These are phyloP conservation scores for Diaprepes abbreviatus DNA, from an alignment of 2,888 invertebrate genomes.

Conservation along the genomic window DNA sequence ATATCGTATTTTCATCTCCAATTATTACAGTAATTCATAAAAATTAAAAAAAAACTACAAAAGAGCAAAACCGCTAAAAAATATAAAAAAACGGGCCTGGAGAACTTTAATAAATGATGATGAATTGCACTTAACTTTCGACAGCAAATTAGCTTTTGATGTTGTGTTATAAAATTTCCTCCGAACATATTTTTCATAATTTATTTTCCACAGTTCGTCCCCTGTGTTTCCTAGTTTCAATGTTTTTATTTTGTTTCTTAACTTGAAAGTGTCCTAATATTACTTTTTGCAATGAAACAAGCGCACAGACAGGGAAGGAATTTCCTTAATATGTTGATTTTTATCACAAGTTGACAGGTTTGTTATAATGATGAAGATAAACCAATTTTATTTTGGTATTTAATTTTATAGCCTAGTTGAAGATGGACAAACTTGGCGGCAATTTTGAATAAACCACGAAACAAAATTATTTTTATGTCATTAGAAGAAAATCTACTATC, in stretches of 20 bases:
- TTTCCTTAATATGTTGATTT: no score
- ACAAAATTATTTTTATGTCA: no score
- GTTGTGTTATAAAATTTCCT: constrained; percentile 44
- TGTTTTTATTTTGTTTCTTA: constrained; percentile 4
- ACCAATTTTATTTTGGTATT: no score
- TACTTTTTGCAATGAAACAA: not conserved
- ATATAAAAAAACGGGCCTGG: constrained; percentile 3
- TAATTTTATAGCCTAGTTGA: no score
- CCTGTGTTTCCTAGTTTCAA: constrained; percentile 4
- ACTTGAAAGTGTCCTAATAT: not conserved
- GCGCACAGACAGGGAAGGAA: no score
- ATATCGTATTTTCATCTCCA: not conserved
- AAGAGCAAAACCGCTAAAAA: constrained; percentile 5
- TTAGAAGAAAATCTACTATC: no score
- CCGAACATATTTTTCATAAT: constrained; percentile 41
- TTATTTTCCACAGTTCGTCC: constrained; percentile 39
- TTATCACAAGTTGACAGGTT: no score
- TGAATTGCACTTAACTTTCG: constrained; percentile 45
- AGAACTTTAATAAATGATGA: constrained; percentile 42
- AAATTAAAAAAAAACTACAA: constrained; percentile 5
- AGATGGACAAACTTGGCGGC: no score
- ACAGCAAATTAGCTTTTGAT: constrained; percentile 47
- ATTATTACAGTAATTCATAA: not conserved
- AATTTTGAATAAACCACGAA: no score
- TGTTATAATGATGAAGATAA: no score